phyloP scores from a whole-genome alignment of 2,888 invertebrate species.

The Fissipunctia ypsillon region DNA sequence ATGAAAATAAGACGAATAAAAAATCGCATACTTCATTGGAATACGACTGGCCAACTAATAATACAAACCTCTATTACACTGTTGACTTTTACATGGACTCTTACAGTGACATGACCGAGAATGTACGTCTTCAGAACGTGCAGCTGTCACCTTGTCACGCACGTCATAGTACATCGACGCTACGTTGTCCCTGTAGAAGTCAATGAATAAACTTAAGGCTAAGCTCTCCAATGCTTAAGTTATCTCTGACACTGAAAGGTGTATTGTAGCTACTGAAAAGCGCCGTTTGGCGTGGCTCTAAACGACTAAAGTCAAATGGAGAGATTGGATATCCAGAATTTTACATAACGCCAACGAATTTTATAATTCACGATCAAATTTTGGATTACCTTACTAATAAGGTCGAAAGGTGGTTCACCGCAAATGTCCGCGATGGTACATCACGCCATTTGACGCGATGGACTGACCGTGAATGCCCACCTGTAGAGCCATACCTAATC shows the following conservation, averaged over 20 bases:
- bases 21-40: neutral
- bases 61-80: constrained; percentile 54
- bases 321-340: too few species aligned
- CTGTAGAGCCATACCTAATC: neutral
- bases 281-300: too few species aligned
- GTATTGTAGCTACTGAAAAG: neutral
- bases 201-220: constrained; percentile 17
- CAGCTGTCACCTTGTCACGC: constrained; percentile 42
- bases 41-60: neutral
- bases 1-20: neutral
- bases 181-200: constrained; percentile 80
- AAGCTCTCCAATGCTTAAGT: neutral
- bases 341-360: too few species aligned
- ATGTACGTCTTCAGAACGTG: constrained; percentile 14
- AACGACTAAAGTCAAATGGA: too few species aligned
- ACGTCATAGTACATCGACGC: constrained; percentile 74
- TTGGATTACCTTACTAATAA: too few species aligned
- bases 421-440: too few species aligned
- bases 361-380: too few species aligned
- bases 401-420: too few species aligned
- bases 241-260: neutral
- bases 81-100: constrained; percentile 43
- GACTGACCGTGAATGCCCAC: too few species aligned
- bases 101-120: constrained; percentile 44
- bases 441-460: too few species aligned